These are phyloP conservation scores for Grammomys dolichurus DNA, from an alignment of 2,113 vertebrate species.

Conservation along the genomic window DNA sequence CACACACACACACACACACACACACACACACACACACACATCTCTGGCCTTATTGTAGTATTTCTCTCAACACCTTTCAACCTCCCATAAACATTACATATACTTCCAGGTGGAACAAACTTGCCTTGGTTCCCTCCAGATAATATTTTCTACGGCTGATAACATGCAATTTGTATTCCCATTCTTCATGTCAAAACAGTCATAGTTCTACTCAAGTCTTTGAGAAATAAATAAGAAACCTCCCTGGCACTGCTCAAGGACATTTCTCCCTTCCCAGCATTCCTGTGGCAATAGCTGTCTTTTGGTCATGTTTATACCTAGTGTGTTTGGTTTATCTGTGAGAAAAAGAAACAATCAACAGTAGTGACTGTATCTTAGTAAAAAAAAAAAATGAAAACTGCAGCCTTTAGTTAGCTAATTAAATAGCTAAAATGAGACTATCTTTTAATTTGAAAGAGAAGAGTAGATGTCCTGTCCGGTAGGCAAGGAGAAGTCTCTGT, in stretches of 20 bases:
- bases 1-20: no score
- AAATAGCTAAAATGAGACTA: not conserved
- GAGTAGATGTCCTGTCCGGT: not conserved
- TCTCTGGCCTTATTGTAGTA: not conserved
- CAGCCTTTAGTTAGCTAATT: not conserved
- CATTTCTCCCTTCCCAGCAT: not conserved
- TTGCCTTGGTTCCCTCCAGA: not conserved
- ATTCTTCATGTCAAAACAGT: not conserved
- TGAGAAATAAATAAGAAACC: not conserved
- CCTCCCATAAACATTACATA: no score
- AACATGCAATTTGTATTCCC: not conserved
- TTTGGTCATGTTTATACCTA: not conserved
- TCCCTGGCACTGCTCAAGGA: not conserved
- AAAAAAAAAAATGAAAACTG: not conserved
- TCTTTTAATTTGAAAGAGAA: slow-evolving; percentile 28
- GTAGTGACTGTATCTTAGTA: not conserved
- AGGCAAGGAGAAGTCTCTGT: not conserved
- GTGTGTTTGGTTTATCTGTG: not conserved
- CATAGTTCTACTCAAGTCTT: not conserved
- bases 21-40: no score
- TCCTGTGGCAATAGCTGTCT: not conserved
- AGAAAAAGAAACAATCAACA: not conserved
- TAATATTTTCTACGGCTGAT: not conserved
- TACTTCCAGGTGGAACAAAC: not conserved
- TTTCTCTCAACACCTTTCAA: not conserved